These are phyloP conservation scores for Semnornis frantzii DNA, from an alignment of 2,113 vertebrate genomes.

Conservation along the genomic window DNA sequence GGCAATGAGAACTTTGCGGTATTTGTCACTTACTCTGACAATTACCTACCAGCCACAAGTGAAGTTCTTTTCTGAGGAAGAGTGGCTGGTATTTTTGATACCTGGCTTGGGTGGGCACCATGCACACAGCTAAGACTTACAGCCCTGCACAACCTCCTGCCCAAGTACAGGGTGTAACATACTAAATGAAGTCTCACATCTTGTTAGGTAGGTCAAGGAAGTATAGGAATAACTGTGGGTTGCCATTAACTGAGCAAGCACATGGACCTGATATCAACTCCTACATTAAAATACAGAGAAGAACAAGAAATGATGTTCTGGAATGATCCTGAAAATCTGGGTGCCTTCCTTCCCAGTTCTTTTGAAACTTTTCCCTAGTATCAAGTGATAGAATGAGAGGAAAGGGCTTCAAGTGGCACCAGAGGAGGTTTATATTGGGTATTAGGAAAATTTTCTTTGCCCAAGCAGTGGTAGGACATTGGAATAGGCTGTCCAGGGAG, in stretches of 20 bases:
- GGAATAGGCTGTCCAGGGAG: too few relatives aligned
- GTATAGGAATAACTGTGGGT: background rate
- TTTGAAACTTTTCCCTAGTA: background rate
- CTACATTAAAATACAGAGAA: background rate
- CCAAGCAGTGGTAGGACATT: too few relatives aligned
- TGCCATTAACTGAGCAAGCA: background rate
- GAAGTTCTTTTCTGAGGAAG: background rate
- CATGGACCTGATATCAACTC: too few relatives aligned
- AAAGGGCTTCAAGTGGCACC: too few relatives aligned
- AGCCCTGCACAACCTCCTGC: background rate
- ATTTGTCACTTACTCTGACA: background rate
- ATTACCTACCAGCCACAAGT: background rate
- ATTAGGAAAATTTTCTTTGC: too few relatives aligned
- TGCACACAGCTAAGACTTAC: background rate
- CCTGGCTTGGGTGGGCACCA: rapidly evolving
- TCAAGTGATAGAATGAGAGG: too few relatives aligned
- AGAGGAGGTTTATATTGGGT: too few relatives aligned
- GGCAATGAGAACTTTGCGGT: background rate
- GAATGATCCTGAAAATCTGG: background rate
- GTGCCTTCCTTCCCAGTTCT: background rate
- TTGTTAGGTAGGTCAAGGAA: background rate
- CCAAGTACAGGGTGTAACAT: background rate
- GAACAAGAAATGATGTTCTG: background rate
- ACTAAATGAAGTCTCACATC: rapidly evolving
- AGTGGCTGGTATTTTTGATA: background rate